Evolutionary conservation across 2,888 invertebrate species (phyloP).

Genomic region (Lampropteryx suffumata): DNA sequence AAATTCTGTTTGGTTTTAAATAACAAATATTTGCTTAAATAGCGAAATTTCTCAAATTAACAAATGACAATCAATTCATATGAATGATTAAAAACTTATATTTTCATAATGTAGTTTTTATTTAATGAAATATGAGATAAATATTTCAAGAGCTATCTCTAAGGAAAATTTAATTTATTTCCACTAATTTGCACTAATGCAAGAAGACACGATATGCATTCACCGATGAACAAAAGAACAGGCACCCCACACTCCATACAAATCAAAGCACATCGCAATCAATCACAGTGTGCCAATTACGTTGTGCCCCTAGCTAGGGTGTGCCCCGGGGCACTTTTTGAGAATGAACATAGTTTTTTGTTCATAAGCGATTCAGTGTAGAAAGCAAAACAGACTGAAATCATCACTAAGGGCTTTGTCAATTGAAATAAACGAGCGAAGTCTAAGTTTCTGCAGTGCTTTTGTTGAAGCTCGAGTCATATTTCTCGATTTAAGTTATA

Average conservation of each 20-base stretch:
- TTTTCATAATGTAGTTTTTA: no score
- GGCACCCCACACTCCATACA: conserved; percentile 8
- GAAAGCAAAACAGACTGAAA: no score
- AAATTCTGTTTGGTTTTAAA: neutral
- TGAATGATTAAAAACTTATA: no score
- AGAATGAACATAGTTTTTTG: conserved; percentile 3
- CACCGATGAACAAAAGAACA: conserved; percentile 12
- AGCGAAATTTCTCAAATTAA: no score
- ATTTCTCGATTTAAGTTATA: neutral
- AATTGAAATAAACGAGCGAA: no score
- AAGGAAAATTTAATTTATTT: conserved; percentile 1
- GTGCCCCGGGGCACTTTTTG: conserved; percentile 5
- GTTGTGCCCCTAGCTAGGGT: neutral
- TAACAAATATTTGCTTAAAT: neutral
- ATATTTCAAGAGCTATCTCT: neutral
- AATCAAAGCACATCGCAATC: conserved; percentile 40
- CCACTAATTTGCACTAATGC: conserved; percentile 13
- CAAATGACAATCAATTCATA: no score
- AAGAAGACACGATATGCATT: conserved; percentile 16
- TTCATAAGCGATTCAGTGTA: neutral
- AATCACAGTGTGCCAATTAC: conserved; percentile 44
- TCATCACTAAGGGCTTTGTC: no score
- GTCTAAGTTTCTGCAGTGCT: no score
- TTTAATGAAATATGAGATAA: no score
- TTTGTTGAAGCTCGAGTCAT: neutral